Percentiles rank a stretch among this genome's conserved stretches.
Conservation (phyloP, 2,113 vertebrate species). For the cat (Felis catus) region DNA sequence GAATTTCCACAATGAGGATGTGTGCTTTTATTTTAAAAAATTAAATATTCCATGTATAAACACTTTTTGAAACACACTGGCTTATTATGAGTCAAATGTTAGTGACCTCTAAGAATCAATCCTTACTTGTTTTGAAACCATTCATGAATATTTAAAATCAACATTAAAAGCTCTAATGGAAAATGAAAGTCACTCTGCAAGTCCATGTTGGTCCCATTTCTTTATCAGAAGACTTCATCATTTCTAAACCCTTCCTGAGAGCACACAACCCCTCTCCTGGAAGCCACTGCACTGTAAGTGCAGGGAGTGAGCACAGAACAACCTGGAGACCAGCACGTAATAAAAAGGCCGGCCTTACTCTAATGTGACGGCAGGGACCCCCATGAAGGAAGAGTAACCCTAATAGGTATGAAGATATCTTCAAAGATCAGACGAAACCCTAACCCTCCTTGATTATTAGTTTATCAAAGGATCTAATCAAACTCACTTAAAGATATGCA, state of each 20-base stretch:
- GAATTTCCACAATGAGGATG: not conserved
- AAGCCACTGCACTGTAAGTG: not conserved
- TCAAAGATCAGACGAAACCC: not conserved
- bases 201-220: not conserved
- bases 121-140: conserved; percentile 50
- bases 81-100: conserved; percentile 29
- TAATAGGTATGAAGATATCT: not conserved
- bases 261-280: not conserved
- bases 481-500: not conserved
- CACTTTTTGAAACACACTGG: not conserved
- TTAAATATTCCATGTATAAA: not conserved
- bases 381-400: not conserved
- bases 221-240: conserved; percentile 31
- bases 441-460: not conserved
- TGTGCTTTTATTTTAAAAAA: conserved; percentile 21
- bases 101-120: conserved; percentile 30
- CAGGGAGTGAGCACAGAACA: not conserved
- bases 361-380: not conserved
- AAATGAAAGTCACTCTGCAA: conserved; percentile 43
- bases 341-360: not conserved
- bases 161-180: conserved; percentile 49
- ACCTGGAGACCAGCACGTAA: not conserved
- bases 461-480: conserved; percentile 18
- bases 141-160: conserved; percentile 65
- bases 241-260: not conserved